Conservation (phyloP, 2,113 vertebrate genomes). For the Cynocephalus volans region DNA sequence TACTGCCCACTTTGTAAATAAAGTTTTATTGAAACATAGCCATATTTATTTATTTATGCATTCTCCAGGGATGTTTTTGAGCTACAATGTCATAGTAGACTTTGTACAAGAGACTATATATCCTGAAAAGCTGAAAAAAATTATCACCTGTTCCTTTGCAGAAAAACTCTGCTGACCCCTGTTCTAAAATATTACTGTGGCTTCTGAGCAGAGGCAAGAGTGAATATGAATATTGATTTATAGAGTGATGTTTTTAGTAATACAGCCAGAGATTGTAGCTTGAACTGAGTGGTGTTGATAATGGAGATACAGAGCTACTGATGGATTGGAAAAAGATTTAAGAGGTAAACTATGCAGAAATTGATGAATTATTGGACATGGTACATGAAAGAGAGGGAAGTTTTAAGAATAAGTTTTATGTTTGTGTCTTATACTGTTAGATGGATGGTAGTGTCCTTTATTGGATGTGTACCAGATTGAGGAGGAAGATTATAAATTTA, state of each 20-base stretch:
- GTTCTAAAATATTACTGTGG: neutral
- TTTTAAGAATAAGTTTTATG: constrained; percentile 41
- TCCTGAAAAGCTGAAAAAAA: constrained; percentile 1
- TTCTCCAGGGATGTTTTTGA: neutral
- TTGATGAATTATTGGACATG: constrained; percentile 40
- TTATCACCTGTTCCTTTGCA: neutral
- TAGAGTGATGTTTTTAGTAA: neutral
- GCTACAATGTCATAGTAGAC: neutral
- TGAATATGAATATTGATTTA: neutral
- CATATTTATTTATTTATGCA: neutral
- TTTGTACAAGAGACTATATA: neutral
- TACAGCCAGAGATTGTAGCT: neutral
- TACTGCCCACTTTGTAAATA: neutral
- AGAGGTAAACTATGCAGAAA: constrained; percentile 14
- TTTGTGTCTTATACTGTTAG: neutral
- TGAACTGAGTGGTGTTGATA: constrained; percentile 6
- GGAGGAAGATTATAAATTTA: constrained; percentile 40
- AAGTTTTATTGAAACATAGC: neutral
- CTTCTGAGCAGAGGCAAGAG: neutral
- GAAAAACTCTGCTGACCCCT: neutral
- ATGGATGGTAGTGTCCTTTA: constrained; percentile 24
- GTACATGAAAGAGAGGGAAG: neutral
- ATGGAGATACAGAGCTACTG: neutral
- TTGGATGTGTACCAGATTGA: neutral
- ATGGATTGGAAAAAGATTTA: constrained; percentile 36